Conservation (phyloP, 1,140 invertebrate genomes). For the Aphaenogaster rudis region DNA sequence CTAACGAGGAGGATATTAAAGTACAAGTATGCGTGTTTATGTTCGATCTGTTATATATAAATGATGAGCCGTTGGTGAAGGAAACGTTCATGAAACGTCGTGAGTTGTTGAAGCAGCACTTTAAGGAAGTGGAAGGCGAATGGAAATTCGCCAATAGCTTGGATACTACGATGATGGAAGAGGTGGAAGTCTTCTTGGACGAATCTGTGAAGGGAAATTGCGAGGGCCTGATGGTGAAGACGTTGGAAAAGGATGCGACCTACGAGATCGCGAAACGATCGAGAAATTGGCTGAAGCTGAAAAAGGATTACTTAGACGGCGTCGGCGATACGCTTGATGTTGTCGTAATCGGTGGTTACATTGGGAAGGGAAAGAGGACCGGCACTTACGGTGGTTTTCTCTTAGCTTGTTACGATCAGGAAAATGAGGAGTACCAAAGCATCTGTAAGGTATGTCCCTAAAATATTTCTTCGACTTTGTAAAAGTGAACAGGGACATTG, state of each 20-base stretch:
- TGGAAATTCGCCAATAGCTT: slow-evolving; percentile 96
- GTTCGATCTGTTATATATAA: slow-evolving; percentile 98
- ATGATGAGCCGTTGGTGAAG: slow-evolving; percentile 95
- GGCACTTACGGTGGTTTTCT: slow-evolving; percentile 98
- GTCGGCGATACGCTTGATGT: slow-evolving; percentile 97
- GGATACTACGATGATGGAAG: slow-evolving; percentile 96
- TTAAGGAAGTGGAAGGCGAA: slow-evolving; percentile 93
- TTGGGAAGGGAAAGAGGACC: slow-evolving; percentile 97
- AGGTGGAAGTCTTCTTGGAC: slow-evolving; percentile 97
- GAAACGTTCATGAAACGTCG: slow-evolving; percentile 93
- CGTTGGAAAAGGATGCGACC: slow-evolving; percentile 95
- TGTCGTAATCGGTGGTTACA: slow-evolving; percentile 98
- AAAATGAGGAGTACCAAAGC: slow-evolving; percentile 97
- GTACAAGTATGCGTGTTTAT: slow-evolving; percentile 99
- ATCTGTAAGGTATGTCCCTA: slow-evolving; percentile 92
- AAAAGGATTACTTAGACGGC: slow-evolving; percentile 97
- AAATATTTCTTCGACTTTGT: background rate
- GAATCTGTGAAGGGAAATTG: slow-evolving; percentile 99
- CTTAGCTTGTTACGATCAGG: slow-evolving; percentile 97
- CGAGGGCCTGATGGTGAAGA: slow-evolving; percentile 99
- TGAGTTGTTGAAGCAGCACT: slow-evolving; percentile 91
- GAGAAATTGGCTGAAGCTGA: slow-evolving; percentile 98
- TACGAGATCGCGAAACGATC: slow-evolving; percentile 99
- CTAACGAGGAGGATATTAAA: slow-evolving; percentile 95
- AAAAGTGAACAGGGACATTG: background rate